phyloP scores from a whole-genome alignment of 1,140 invertebrate species.

The Pseudomyrmex flavicornis region DNA sequence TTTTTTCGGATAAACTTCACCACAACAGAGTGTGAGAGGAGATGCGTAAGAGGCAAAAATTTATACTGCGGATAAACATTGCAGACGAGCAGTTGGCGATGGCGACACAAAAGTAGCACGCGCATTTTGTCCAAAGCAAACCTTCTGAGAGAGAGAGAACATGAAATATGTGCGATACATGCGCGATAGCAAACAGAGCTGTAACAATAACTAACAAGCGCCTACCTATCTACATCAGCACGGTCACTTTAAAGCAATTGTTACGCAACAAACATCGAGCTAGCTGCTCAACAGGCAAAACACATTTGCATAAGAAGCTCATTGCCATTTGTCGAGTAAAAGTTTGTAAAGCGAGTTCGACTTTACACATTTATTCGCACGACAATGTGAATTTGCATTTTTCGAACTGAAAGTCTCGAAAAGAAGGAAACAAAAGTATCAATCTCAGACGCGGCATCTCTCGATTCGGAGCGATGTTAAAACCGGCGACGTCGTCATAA shows the following conservation, averaged over 20 bases:
- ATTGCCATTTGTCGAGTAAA: background rate
- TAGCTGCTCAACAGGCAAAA: background rate
- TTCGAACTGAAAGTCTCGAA: too few relatives aligned
- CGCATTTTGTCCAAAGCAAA: background rate
- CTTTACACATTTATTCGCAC: too few relatives aligned
- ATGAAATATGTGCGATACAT: too few relatives aligned
- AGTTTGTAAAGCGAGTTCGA: background rate
- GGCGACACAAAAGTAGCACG: too few relatives aligned
- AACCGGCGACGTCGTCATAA: background rate
- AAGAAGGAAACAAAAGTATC: background rate
- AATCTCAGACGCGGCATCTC: background rate
- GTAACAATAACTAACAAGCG: too few relatives aligned
- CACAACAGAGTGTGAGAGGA: background rate
- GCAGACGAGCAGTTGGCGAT: too few relatives aligned
- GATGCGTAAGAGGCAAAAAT: conserved; percentile 10
- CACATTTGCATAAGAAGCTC: background rate
- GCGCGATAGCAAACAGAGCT: too few relatives aligned
- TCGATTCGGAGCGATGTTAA: background rate
- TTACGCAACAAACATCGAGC: conserved; percentile 14
- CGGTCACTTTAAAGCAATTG: conserved; percentile 14
- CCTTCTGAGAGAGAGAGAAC: too few relatives aligned
- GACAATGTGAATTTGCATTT: background rate
- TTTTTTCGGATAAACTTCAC: conserved; percentile 48
- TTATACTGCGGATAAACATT: background rate
- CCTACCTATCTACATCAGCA: too few relatives aligned